Conservation (phyloP, 2,888 invertebrate species). For the Spatulosminthurus flaviceps region DNA sequence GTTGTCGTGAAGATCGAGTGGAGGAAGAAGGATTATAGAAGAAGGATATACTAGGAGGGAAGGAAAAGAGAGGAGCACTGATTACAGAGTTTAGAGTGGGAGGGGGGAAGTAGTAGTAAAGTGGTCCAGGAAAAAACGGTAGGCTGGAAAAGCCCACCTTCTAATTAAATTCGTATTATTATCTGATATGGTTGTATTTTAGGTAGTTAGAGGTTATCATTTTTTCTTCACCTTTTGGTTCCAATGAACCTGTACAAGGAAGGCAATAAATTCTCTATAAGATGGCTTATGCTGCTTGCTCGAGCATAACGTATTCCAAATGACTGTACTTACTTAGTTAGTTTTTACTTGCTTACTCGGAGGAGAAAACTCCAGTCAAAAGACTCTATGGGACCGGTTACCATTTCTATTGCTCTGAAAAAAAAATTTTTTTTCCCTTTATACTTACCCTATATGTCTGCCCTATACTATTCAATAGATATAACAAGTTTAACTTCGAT, state of each 20-base stretch:
- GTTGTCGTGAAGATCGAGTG: not conserved
- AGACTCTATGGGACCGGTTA: too few species aligned
- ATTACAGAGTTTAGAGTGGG: slow-evolving; percentile 9
- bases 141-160: slow-evolving; percentile 36
- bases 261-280: slow-evolving; percentile 46
- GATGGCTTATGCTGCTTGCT: slow-evolving; percentile 10
- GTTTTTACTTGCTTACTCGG: not conserved
- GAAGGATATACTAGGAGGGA: too few species aligned
- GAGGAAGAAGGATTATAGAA: slow-evolving; percentile 12
- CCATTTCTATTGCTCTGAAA: too few species aligned
- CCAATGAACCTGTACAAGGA: slow-evolving; percentile 44
- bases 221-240: slow-evolving; percentile 47
- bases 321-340: not conserved
- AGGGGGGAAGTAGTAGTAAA: slow-evolving; percentile 19
- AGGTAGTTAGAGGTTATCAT: slow-evolving; percentile 53
- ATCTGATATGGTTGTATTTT: slow-evolving; percentile 45
- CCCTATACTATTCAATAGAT: not conserved
- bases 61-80: not conserved
- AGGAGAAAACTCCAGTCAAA: too few species aligned
- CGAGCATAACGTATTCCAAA: not conserved
- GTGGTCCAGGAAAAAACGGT: slow-evolving; percentile 16
- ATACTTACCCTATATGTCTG: not conserved
- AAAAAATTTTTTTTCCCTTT: too few species aligned
- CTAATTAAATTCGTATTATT: slow-evolving; percentile 51
- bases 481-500: not conserved